Base-by-base conservation (phyloP, 2,797 vertebrate genomes). In the Phoebastria nigripes region DNA sequence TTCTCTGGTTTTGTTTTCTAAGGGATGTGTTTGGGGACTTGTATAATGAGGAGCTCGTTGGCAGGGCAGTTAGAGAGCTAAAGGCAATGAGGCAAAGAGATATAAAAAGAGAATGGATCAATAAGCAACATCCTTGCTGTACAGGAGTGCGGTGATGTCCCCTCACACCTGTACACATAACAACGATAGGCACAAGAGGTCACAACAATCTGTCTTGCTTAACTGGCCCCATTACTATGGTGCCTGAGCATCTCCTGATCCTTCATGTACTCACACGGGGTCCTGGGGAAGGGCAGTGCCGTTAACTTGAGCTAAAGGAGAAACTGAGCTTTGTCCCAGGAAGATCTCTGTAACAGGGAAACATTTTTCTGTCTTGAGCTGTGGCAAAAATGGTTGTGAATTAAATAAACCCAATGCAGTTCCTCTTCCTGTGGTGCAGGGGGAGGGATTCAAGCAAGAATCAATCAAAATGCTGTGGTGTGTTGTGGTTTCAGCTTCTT, bases 1-100 rank as follows among this genome's bases (percentile, higher is more conserved):
- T 85, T 69, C 87, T 61, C 93, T 54, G 77, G 61, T 82, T 93
- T 80, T 93, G 85, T 91, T 89, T 95, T 92, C 56, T 39, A 18
- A 90, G 56, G 42, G 82, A 82, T 65, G 24, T 28, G 77, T 51
- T 51, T 79, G 88, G 88, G 47, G 59, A 81, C 78, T 29, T 39
- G 87, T 59, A 37, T 84, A 92, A 82, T 2, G 33, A 96, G 87
- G 77, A 74, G 58, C 70, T 94, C 24, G 5, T 77, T 74, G 85
- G 74, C 49, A 84, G 74, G 51, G 63, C 25, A 46, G 70, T 42
- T 15, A 63, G 74, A 52, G 86, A 87, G 73, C 79, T 33, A 66
- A 77, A 82, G 87, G 91, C 83, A 69, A 56, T 6, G 61, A 95
- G 82, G 94, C 95, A 88, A 37, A 79, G 72, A 67, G 78, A 85